Evolutionary conservation across 1,140 invertebrate genomes (phyloP), one percentile per base, ranked within the genome.

Genomic region (Pachypeltis micranthus): DNA sequence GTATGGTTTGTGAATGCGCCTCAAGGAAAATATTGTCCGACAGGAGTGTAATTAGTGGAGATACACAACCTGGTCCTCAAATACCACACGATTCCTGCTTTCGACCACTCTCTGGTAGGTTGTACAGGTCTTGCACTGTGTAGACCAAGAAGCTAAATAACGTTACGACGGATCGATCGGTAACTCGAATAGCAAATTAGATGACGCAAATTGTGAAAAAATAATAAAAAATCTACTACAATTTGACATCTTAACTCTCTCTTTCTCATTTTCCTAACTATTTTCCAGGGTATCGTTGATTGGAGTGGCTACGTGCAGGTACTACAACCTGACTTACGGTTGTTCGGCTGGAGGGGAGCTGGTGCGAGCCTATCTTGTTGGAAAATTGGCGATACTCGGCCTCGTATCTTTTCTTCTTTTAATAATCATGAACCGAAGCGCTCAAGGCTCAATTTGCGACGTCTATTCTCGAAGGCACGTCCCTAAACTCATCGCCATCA

Each of bases 381-480:
- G 84, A 21, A 82, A 84, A 68, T 69, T 85, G 65, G 72, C 77
- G 0, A 76, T 87, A 56, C 79, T 87, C 39, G 76, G 76, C 2
- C 69, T 78, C 14, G 76, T 83, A 4, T 80, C 83, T 66, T 68
- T 86, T 59, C 73, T 87, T 1, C 72, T 85, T 63, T 76, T 82
- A 16, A 75, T 80, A n/a, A 77, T 87, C 63, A 83, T 85, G 3
- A 84, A 82, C 71, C 78, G 85, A 31, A 87, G 85, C 61, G 80
- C 84, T 1, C 78, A 80, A 65, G 85, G 85, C 21, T 81, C 83
- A 47, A 86, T 88, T 63, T 82, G 83, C n/a, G 83, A 87, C 67
- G 80, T 81, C 44, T 78, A 82, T 60, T 79, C 80, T 1, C 77
- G 85, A 66, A 78, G 79, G 68, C 76, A 79, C 47, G 85, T 88